A percentile compares a stretch with the other conserved stretches of the same genome.
Conservation (phyloP, 2,113 vertebrate genomes). For the Mesitornis unicolor region DNA sequence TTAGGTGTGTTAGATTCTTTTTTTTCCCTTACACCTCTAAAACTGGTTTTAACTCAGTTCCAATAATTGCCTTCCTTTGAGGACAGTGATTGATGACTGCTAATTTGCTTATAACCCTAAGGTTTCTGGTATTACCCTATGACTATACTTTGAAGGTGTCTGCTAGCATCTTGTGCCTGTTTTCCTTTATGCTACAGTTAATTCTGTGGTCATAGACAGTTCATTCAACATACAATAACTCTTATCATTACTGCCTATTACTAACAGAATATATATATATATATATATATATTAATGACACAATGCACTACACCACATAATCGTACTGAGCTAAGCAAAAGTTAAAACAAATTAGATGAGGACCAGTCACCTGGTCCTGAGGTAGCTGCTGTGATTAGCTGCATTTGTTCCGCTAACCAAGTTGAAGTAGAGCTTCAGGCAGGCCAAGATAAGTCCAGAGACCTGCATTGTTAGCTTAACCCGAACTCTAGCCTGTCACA, state of each 20-base stretch:
- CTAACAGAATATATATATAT: not conserved
- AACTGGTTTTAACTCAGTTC: not conserved
- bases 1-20: not conserved
- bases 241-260: not conserved
- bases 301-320: not conserved
- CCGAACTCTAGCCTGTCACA: not conserved
- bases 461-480: not conserved
- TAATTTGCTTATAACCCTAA: not conserved
- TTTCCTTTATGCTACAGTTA: not conserved
- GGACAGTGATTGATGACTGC: not conserved
- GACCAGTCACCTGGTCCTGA: not conserved
- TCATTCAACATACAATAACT: not conserved
- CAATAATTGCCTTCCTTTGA: not conserved
- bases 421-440: not conserved
- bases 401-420: not conserved
- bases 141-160: not conserved
- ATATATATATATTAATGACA: not conserved
- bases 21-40: not conserved
- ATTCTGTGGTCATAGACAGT: not conserved
- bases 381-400: not conserved
- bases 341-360: not conserved
- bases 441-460: not conserved
- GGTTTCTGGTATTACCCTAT: not conserved
- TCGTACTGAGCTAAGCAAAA: not conserved
- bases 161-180: not conserved